Base-by-base conservation (phyloP, 2,113 vertebrate species). In the Muscicapa adusta region DNA sequence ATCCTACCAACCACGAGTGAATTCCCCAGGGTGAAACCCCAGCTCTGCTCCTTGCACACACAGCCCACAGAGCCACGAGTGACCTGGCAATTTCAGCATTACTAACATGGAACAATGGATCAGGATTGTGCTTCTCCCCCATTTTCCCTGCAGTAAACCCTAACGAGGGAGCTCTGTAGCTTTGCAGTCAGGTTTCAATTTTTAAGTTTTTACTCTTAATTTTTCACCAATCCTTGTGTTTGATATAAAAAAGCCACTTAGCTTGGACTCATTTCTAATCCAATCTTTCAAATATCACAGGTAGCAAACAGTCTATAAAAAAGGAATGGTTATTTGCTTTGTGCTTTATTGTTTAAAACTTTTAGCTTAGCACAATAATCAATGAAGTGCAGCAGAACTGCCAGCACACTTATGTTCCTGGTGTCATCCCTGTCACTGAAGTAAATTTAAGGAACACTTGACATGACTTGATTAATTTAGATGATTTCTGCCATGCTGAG, bases 1-100 rank as follows among this genome's bases (percentile, higher is more conserved):
- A 8, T 0, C 28, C 6, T 3, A 28, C 25, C 10, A 26, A 45
- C 10, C 45, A 18, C 1, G 1, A 4, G 2, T 4, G 10, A 22
- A 28, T 24, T 6, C 31, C 5, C n/a, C 50, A 24, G 1, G 53
- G 20, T 54, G 31, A 12, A 20, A 17, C n/a, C 38, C 14, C 57
- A 62, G 1, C 47, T 34, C 61, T 29, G 10, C 29, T 42, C 16
- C 33, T 13, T 20, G 25, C 50, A 36, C 6, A 25, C 18, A 31
- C 9, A 3, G 1, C 3, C 6, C 33, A 56, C 17, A 34, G 17
- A 45, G 31, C 3, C 22, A 13, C 1, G 16, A 54, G 18, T 5
- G 19, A 58, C 4, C 1, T 2, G 36, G 10, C 5, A 42, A 57
- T 16, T 58, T 34, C 57, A 65, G 26, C n/a, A 18, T 6, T 1